A percentile compares a stretch with the other conserved stretches of the same genome.
These are phyloP conservation scores for Watsonalla cultraria DNA, from an alignment of 2,888 invertebrate genomes.

Conservation along the genomic window DNA sequence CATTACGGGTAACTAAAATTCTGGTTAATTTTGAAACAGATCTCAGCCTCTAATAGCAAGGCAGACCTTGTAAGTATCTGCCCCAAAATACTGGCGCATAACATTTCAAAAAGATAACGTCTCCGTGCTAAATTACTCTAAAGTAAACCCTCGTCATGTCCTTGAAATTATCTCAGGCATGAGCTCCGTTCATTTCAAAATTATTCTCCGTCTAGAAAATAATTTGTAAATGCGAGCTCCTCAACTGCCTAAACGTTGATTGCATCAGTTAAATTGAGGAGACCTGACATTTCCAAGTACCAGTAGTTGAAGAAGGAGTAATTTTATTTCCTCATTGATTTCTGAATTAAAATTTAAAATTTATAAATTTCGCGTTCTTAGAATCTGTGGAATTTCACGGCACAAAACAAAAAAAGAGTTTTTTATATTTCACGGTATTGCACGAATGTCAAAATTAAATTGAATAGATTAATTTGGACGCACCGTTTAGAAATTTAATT, in stretches of 20 bases:
- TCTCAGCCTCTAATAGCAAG: neutral
- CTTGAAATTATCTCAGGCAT: neutral
- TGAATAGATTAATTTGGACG: neutral
- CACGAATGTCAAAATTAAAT: too few species aligned
- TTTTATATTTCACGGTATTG: too few species aligned
- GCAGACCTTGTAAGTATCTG: neutral
- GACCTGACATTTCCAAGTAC: too few species aligned
- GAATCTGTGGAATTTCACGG: too few species aligned
- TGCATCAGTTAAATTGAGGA: too few species aligned
- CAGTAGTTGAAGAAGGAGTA: too few species aligned
- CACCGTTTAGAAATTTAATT: conserved; percentile 1
- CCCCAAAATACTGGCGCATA: neutral
- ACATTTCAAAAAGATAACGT: neutral
- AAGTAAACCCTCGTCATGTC: conserved; percentile 2
- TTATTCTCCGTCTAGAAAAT: too few species aligned
- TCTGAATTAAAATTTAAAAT: too few species aligned
- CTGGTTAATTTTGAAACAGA: neutral
- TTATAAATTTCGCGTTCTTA: too few species aligned
- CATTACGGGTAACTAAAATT: neutral
- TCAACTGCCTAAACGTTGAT: too few species aligned
- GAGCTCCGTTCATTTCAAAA: neutral
- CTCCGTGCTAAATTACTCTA: neutral
- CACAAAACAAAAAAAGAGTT: too few species aligned
- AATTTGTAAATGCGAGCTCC: neutral
- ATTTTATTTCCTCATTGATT: too few species aligned